A percentile compares a stretch with the other conserved stretches of the same genome.
Conservation (phyloP, 2,113 vertebrate species). For the Cyanistes caeruleus region DNA sequence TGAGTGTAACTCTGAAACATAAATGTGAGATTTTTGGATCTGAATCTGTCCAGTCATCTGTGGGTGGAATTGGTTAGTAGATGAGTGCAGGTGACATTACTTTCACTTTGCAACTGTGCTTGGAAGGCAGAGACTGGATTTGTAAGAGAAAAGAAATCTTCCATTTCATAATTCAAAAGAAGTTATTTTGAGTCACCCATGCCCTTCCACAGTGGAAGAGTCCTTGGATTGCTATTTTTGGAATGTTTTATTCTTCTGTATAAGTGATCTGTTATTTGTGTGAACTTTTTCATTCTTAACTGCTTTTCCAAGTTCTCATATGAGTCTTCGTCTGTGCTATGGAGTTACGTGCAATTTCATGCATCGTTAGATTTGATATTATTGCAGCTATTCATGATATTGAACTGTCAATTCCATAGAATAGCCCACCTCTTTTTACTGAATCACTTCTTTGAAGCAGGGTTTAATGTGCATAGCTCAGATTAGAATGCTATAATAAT, state of each 20-base stretch:
- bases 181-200: background rate
- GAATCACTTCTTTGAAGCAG: background rate
- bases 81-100: background rate
- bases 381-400: background rate
- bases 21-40: background rate
- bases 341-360: background rate
- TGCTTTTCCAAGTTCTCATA: background rate
- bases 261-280: background rate
- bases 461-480: background rate
- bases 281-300: background rate
- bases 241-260: background rate
- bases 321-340: background rate
- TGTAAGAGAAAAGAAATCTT: background rate
- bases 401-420: background rate
- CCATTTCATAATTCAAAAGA: background rate
- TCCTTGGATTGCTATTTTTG: background rate
- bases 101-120: background rate
- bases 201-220: background rate
- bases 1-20: background rate
- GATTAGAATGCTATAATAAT: background rate
- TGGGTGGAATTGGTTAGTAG: background rate
- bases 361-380: constrained; percentile 11
- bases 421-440: constrained; percentile 10
- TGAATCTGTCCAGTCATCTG: background rate
- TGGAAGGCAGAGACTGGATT: background rate